phyloP scores from a whole-genome alignment of 2,113 vertebrate species.

The Nestor notabilis region DNA sequence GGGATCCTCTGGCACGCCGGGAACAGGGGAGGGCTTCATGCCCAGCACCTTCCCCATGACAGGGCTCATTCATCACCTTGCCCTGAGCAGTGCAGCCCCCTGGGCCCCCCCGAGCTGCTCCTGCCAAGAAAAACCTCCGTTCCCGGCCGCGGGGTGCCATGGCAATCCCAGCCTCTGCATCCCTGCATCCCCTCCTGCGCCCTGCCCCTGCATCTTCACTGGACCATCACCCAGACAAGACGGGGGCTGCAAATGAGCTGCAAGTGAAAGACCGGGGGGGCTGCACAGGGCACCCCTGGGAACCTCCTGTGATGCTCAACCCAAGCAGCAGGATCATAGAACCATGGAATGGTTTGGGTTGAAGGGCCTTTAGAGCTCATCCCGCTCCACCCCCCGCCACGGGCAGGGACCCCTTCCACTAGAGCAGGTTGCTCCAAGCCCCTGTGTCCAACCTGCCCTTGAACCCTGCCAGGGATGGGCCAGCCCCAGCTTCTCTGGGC shows the following conservation, averaged over 20 bases:
- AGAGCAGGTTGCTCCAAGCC: too few relatives aligned
- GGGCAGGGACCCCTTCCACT: too few relatives aligned
- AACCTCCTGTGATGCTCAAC: neutral
- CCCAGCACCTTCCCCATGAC: slow-evolving; percentile 25
- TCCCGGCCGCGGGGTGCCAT: slow-evolving; percentile 81
- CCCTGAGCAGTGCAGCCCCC: neutral
- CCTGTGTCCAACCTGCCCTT: too few relatives aligned
- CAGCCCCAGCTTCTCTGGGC: too few relatives aligned
- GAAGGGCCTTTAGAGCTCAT: too few relatives aligned
- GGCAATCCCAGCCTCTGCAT: slow-evolving; percentile 83
- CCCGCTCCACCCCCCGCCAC: too few relatives aligned
- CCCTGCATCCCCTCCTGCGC: slow-evolving; percentile 48
- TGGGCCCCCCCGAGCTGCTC: neutral
- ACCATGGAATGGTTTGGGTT: too few relatives aligned
- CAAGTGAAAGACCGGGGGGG: rapidly evolving
- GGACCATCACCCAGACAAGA: slow-evolving; percentile 28
- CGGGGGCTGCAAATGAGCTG: rapidly evolving
- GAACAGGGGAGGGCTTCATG: neutral
- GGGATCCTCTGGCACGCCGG: rapidly evolving
- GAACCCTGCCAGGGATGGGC: too few relatives aligned
- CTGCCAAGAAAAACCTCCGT: slow-evolving; percentile 72
- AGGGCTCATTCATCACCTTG: slow-evolving; percentile 25
- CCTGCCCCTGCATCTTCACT: slow-evolving; percentile 80
- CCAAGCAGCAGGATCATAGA: too few relatives aligned
- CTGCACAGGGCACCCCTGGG: neutral